Evolutionary conservation across 64 coral and sea anemone genomes (phyloP), one percentile per base, ranked within the genome.

Genomic region (Actinia equina): DNA sequence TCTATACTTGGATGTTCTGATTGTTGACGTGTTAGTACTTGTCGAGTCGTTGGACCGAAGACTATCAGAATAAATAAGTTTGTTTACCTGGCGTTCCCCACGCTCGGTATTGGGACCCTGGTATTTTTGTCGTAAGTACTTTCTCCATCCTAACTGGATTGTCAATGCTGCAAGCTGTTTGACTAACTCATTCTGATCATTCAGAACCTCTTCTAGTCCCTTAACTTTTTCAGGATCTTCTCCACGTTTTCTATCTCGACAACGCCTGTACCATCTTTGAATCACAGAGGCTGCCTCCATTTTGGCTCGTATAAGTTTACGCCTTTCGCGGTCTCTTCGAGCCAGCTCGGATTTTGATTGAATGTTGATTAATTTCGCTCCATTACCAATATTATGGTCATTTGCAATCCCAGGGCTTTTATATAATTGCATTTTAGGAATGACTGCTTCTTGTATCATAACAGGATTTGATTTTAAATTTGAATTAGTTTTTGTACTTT

Each of bases 61-160:
- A 19, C 78, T 81, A 18, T 44, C 42, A 81, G 62, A 45, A 10
- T 81, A 20, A 52, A 52, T 11, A 45, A 52, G 37, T 81, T 52
- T 52, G 42, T 81, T 81, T 11, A 20, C 44, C 17, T 6, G 49
- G 27, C 78, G 6, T 27, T 81, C 78, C 26, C 27, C 49, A 81
- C 7, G 42, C 5, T 52, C 41, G 15, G 42, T 81, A 81, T 41
- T 43, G 78, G 78, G 17, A 52, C 20, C 27, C 7, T 81, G 19
- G 78, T 17, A 18, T 81, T 81, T 81, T 19, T 22, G 78, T 27
- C 85, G n/a, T 5, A 63, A 9, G 57, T 86, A 61, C 67, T 87
- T 86, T 82, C 89, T 91, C 89, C 89, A 91, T 0, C 61, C 84
- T 13, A 91, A 57, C 45, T 91, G 89, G 26, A 91, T 87, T 17